Base-by-base conservation (phyloP, 2,888 invertebrate genomes). In the Aleiodes alternator region DNA sequence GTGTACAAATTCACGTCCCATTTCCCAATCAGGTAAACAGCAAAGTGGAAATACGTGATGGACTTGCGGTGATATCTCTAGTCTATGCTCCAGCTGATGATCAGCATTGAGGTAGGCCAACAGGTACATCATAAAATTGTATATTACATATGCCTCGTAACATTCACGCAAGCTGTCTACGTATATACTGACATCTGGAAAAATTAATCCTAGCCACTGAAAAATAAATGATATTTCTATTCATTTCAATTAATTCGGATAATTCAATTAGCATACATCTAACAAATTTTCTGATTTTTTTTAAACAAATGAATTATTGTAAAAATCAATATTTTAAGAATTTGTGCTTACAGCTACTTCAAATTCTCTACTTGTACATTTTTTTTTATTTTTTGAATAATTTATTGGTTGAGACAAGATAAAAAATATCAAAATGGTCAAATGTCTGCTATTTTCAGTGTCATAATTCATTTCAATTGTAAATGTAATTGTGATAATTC, bases 101-200 rank as follows among this genome's bases (percentile, higher is more conserved):
- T 95, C 96, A 84, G 95, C 93, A 90, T 96, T 95, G 70, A 98
- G 91, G 90, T 97, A 98, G 88, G 96, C 97, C 77, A 98, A 91
- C 82, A 98, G 91, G 89, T 96, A 98, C 86, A 95, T 96, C 97
- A 98, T 97, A 87, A 98, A 98, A 91, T 98, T 98, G 90, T 98
- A 98, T 85, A 98, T 98, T 3, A 98, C 98, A 91, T 98, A 98
- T 0, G 98, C 98, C 91, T 98, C 98, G 87, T 98, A 98, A 88
- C 98, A 98, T 91, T 98, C 98, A 88, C 98, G 92, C 70, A 96
- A 90, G 82, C 97, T 96, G 90, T 98, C 98, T 86, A 98, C 93
- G 88, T 98, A 98, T 81, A 98, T 97, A 55, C 97, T 96, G 83
- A 95, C 94, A 81, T 94, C 92, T 0, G 97, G 97, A 88, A 96